Conservation (phyloP, 2,113 vertebrate genomes). For the Pterocles burchelli region DNA sequence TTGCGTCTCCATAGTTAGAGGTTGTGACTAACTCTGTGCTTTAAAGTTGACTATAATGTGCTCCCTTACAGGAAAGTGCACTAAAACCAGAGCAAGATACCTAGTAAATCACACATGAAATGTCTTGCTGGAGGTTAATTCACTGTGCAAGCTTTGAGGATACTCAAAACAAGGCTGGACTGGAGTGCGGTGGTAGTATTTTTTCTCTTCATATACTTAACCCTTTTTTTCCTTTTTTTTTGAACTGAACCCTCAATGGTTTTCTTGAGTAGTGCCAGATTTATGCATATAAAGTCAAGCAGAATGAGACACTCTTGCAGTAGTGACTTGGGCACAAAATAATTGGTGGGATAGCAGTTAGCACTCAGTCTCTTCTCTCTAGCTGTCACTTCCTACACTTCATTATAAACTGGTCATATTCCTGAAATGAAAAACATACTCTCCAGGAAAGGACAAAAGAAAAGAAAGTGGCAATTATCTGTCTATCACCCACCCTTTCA, state of each 20-base stretch:
- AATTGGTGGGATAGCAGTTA: background rate
- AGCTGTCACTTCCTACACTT: background rate
- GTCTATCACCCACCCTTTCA: background rate
- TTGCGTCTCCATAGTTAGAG: background rate
- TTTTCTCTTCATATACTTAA: background rate
- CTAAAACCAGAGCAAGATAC: background rate
- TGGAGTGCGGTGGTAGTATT: background rate
- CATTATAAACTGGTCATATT: background rate
- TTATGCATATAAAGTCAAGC: background rate
- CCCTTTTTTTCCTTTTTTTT: background rate
- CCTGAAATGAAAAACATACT: background rate
- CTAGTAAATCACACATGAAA: background rate
- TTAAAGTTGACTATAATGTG: background rate
- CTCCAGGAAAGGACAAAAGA: background rate
- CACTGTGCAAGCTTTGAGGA: background rate
- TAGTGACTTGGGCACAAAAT: background rate
- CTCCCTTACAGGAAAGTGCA: background rate
- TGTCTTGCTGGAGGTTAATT: slow-evolving; percentile 1
- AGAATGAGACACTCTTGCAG: background rate
- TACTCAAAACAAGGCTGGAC: background rate
- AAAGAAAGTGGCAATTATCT: background rate
- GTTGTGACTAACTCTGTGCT: background rate
- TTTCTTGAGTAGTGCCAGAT: background rate
- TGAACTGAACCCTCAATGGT: background rate
- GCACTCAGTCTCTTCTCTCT: background rate